Evolutionary conservation across 1,140 invertebrate species (phyloP).

Genomic region (Thaumetopoea pityocampa): DNA sequence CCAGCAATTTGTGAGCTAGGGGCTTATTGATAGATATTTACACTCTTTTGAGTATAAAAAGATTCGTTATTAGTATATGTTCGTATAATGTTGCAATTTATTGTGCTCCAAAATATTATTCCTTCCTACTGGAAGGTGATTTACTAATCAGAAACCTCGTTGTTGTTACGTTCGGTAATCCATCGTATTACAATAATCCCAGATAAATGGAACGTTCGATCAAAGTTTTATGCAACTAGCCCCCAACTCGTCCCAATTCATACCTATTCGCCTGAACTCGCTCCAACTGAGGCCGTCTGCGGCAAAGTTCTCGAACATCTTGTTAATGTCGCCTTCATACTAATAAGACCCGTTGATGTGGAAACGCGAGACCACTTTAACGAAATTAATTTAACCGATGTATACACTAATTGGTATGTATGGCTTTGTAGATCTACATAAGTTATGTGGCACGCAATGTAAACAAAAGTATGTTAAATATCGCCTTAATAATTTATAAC

Average conservation of each 20-base stretch:
- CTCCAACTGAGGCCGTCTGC: constrained; percentile 9
- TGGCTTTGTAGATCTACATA: background rate
- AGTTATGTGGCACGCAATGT: constrained; percentile 3
- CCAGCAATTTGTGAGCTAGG: too few relatives aligned
- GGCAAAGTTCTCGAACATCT: constrained; percentile 27
- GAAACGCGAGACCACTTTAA: constrained; percentile 24
- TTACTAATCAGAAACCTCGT: too few relatives aligned
- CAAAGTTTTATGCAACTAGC: constrained; percentile 18
- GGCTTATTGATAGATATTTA: too few relatives aligned
- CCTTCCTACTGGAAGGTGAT: too few relatives aligned
- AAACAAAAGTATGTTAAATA: constrained; percentile 8
- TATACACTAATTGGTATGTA: constrained; percentile 2
- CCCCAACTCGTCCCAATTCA: constrained; percentile 16
- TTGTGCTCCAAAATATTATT: too few relatives aligned
- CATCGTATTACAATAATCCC: constrained; percentile 14
- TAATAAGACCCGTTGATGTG: constrained; percentile 30
- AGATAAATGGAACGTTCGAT: constrained; percentile 10
- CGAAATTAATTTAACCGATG: constrained; percentile 27
- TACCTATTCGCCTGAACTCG: constrained; percentile 14
- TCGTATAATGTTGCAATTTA: too few relatives aligned
- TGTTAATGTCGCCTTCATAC: constrained; percentile 29
- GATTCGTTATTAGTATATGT: too few relatives aligned
- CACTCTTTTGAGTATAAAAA: too few relatives aligned
- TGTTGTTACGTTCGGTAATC: constrained; percentile 9
- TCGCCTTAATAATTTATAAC: constrained; percentile 11